Conservation (phyloP, 2,113 vertebrate genomes). For the Nettapus auritus region DNA sequence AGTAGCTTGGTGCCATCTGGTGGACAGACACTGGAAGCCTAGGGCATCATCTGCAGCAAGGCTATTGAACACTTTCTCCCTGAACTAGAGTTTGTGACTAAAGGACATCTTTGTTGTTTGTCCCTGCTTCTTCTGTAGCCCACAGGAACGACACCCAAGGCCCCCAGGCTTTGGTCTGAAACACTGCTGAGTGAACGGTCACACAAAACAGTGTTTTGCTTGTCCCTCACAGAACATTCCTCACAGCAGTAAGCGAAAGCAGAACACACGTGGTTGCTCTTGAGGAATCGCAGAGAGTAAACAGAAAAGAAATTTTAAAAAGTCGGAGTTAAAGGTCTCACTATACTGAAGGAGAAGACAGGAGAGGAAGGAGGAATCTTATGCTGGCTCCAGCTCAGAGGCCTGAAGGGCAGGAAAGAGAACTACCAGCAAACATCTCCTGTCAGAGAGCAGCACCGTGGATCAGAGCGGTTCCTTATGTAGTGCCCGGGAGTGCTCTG, state of each 20-base stretch:
- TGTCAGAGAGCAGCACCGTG: neutral
- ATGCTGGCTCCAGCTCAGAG: neutral
- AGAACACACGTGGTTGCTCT: neutral
- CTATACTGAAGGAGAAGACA: neutral
- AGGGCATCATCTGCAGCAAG: neutral
- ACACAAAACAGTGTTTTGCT: accelerated
- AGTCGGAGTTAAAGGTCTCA: neutral
- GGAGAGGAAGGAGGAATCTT: neutral
- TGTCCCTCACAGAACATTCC: neutral
- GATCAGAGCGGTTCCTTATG: neutral
- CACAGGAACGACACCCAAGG: accelerated
- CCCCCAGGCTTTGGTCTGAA: accelerated
- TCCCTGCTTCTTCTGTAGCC: no score
- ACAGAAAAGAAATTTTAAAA: neutral
- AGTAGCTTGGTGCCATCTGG: conserved; percentile 48
- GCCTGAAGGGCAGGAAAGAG: neutral
- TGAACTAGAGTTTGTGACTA: accelerated
- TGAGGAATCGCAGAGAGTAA: accelerated
- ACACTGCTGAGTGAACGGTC: accelerated
- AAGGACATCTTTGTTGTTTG: accelerated
- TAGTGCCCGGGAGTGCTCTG: neutral
- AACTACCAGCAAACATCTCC: neutral
- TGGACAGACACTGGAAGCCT: neutral
- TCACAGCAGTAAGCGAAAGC: neutral
- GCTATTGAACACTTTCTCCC: accelerated